Evolutionary conservation across 2,888 invertebrate genomes (phyloP).

Genomic region (Linnaemya tessellans): DNA sequence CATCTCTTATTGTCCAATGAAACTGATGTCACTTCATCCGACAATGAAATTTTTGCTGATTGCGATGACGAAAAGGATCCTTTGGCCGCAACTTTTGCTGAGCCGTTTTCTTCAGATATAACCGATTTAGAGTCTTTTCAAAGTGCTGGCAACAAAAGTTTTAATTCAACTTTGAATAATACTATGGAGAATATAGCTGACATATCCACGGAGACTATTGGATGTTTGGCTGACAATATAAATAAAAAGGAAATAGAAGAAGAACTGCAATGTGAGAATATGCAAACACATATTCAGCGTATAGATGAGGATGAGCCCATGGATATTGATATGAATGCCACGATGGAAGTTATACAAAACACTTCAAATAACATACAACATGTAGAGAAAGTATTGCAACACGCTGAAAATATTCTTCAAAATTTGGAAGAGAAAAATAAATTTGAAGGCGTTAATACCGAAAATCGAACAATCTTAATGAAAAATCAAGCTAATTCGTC

Average conservation of each 20-base stretch:
- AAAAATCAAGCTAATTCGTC: conserved; percentile 26
- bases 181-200: conserved; percentile 53
- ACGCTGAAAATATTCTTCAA: conserved; percentile 58
- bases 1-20: conserved; percentile 65
- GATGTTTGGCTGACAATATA: neutral
- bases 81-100: conserved; percentile 72
- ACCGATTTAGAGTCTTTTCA: conserved; percentile 60
- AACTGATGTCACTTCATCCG: conserved; percentile 76
- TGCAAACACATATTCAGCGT: conserved; percentile 36
- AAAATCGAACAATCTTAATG: conserved; percentile 15
- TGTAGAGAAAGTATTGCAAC: conserved; percentile 54
- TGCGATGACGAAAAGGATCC: conserved; percentile 76
- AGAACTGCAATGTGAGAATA: neutral
- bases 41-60: conserved; percentile 80
- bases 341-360: conserved; percentile 75
- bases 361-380: conserved; percentile 63
- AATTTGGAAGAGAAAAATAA: conserved; percentile 30
- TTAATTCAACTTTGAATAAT: conserved; percentile 13
- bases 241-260: conserved; percentile 17
- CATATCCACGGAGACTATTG: conserved; percentile 44
- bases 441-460: neutral
- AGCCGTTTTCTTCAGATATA: conserved; percentile 24
- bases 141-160: conserved; percentile 51
- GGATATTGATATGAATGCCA: conserved; percentile 78
- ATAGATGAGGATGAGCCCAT: conserved; percentile 76